phyloP scores from a whole-genome alignment of 2,113 vertebrate species.

The Sardina pilchardus region DNA sequence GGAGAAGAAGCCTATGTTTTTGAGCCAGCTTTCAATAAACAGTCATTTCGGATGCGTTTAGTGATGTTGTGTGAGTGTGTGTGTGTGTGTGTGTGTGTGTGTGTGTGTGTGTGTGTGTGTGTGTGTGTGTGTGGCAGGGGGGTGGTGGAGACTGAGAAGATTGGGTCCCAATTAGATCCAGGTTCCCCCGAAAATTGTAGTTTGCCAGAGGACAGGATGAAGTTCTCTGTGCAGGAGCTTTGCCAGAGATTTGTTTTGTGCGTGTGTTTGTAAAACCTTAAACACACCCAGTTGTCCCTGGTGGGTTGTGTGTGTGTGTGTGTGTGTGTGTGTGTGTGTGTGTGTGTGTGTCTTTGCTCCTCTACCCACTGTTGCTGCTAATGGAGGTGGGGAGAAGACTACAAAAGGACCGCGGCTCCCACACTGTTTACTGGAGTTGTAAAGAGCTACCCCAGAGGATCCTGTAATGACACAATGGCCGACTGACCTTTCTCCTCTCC shows the following conservation, averaged over 20 bases:
- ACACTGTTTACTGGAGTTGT: not conserved
- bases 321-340: conserved; percentile 1
- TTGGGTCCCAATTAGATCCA: not conserved
- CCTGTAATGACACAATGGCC: conserved; percentile 23
- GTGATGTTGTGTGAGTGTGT: not conserved
- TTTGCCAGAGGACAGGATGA: not conserved
- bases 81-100: too few species aligned
- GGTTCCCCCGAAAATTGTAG: not conserved
- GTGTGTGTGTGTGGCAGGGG: not conserved
- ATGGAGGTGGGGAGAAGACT: not conserved
- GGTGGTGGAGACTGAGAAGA: not conserved
- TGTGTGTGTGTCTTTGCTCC: not conserved
- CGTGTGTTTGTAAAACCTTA: not conserved
- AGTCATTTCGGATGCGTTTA: not conserved
- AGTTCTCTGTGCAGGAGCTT: not conserved
- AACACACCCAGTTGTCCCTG: conserved; percentile 6
- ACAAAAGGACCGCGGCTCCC: not conserved
- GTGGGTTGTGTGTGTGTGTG: conserved; percentile 2
- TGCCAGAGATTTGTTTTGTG: not conserved
- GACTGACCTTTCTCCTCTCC: conserved; percentile 36
- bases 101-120: too few species aligned
- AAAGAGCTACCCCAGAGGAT: not conserved
- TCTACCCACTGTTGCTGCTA: not conserved
- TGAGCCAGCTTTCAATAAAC: not conserved
- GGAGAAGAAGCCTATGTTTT: not conserved